Percentiles rank a stretch among this genome's conserved stretches.
Evolutionary conservation across 1,140 invertebrate genomes (phyloP).

Genomic region (Pogonognathellus flavescens): DNA sequence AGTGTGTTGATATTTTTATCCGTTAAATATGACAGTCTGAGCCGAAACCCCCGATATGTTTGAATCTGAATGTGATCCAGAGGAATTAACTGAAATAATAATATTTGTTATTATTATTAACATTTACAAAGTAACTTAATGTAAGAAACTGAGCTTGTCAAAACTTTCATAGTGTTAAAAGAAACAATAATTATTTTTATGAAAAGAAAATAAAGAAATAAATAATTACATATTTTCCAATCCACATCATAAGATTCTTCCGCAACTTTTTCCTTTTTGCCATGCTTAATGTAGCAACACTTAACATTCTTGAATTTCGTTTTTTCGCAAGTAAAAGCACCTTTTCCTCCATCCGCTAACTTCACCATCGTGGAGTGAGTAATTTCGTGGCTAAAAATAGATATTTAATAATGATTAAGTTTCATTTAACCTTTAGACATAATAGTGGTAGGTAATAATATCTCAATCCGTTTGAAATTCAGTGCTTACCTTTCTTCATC

Average conservation of each 20-base stretch:
- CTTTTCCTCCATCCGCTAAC: background rate
- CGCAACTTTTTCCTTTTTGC: background rate
- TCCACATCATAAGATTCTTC: background rate
- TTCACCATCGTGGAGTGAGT: constrained; percentile 17
- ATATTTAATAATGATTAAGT: background rate
- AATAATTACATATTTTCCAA: background rate
- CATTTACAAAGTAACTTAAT: too few relatives aligned
- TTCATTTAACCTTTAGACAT: too few relatives aligned
- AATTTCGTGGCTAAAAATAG: constrained; percentile 20
- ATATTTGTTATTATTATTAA: too few relatives aligned
- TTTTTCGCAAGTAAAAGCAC: background rate
- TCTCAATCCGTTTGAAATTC: background rate
- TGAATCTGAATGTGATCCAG: too few relatives aligned
- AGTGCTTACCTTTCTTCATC: background rate
- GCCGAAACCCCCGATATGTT: too few relatives aligned
- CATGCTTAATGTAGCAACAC: background rate
- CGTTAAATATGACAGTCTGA: too few relatives aligned
- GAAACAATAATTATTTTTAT: too few relatives aligned
- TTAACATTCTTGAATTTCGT: background rate
- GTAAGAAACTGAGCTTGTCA: too few relatives aligned
- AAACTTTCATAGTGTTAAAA: too few relatives aligned
- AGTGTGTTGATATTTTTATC: too few relatives aligned
- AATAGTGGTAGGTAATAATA: background rate
- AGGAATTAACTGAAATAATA: too few relatives aligned
- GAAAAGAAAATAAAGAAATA: too few relatives aligned